phyloP scores from a whole-genome alignment of 2,888 invertebrate genomes.

The Tetheella fluctuosa region DNA sequence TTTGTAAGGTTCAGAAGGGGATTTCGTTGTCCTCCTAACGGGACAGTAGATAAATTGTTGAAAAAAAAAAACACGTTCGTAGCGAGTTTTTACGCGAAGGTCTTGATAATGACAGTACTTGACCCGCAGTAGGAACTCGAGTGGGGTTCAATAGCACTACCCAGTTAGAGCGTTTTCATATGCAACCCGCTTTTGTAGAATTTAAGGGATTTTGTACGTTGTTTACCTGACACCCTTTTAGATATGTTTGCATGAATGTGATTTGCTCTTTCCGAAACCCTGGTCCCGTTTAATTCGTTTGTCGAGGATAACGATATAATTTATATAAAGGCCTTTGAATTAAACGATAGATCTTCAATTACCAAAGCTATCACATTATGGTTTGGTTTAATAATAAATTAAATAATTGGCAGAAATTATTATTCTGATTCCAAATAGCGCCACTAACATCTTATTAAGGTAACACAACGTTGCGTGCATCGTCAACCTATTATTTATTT shows the following conservation, averaged over 20 bases:
- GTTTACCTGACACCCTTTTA: constrained; percentile 33
- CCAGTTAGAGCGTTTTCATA: constrained; percentile 37
- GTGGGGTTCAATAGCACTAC: constrained; percentile 41
- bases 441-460: background rate
- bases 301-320: background rate
- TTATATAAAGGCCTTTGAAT: background rate
- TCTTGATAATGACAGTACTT: constrained; percentile 62
- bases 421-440: background rate
- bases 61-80: constrained; percentile 49
- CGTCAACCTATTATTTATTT: constrained; percentile 10
- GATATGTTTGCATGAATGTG: constrained; percentile 12
- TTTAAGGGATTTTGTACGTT: constrained; percentile 24
- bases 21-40: constrained; percentile 48
- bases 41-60: constrained; percentile 52
- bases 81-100: constrained; percentile 52
- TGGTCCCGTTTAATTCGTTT: constrained; percentile 6
- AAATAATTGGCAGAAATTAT: too few species aligned
- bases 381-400: too few species aligned
- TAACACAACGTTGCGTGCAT: constrained; percentile 7
- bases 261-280: constrained; percentile 12
- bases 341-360: background rate
- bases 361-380: too few species aligned
- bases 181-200: constrained; percentile 33
- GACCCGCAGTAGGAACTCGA: constrained; percentile 49
- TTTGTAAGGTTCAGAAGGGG: constrained; percentile 55